Conservation (phyloP, 2,888 invertebrate species). For the Cheilosia grossa region DNA sequence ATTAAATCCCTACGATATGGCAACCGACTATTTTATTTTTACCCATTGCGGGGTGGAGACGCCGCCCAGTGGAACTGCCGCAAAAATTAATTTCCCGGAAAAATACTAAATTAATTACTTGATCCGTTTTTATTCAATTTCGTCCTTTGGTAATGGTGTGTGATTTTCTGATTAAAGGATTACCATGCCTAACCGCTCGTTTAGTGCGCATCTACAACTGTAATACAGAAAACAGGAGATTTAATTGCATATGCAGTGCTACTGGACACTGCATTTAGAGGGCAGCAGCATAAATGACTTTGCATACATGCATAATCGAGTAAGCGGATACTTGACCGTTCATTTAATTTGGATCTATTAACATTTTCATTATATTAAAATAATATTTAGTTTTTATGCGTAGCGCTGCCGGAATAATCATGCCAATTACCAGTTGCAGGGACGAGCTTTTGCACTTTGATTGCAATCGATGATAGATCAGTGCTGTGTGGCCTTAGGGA, state of each 20-base stretch:
- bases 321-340: slow-evolving; percentile 46
- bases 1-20: background rate
- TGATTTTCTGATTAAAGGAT: slow-evolving; percentile 60
- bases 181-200: slow-evolving; percentile 20
- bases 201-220: slow-evolving; percentile 4
- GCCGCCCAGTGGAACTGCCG: slow-evolving; percentile 12
- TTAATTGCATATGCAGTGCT: slow-evolving; percentile 4
- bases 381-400: slow-evolving; percentile 17
- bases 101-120: slow-evolving; percentile 70
- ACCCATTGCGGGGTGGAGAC: background rate
- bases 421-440: background rate
- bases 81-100: slow-evolving; percentile 67
- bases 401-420: slow-evolving; percentile 5
- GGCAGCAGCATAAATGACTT: background rate
- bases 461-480: background rate
- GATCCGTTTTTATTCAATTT: slow-evolving; percentile 61
- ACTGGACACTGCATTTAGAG: background rate
- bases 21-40: background rate
- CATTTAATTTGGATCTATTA: slow-evolving; percentile 51
- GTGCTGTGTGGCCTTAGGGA: too few species aligned
- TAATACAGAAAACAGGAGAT: background rate
- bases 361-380: slow-evolving; percentile 26
- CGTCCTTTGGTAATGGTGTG: slow-evolving; percentile 44
- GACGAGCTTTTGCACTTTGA: slow-evolving; percentile 5
- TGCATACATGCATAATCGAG: slow-evolving; percentile 26